Evolutionary conservation across 2,797 vertebrate genomes (phyloP), one percentile per base, ranked within the genome.

Genomic region (Thaleichthys pacificus): DNA sequence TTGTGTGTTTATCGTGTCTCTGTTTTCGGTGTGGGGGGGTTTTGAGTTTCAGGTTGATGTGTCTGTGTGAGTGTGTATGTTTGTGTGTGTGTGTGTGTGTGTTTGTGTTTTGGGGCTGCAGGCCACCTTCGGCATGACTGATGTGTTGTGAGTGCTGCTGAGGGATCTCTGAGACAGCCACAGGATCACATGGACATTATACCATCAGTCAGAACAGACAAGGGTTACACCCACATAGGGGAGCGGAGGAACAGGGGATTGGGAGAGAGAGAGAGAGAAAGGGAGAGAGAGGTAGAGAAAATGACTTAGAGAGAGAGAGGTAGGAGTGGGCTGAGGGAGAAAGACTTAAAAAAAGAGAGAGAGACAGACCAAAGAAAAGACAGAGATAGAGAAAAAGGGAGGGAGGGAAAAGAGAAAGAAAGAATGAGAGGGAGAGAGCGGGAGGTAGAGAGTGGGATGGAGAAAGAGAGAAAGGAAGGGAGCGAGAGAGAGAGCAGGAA

Each of bases 81-180:
- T 32, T 70, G 58, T 62, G 58, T 62, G 38, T 54, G 66, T 73
- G 26, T 56, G 66, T 75, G 76, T 77, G 73, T 67, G 38, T 66
- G 73, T 76, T 69, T 90, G 82, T 93, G 90, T 93, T 93, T 91
- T 93, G 90, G 80, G 90, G 87, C 92, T 92, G 86, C 80, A 24
- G 93, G 93, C 91, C 88, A 88, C 86, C 80, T 88, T 92, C 91
- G 89, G 82, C 78, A 87, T 93, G 90, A 93, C 85, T 87, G 91
- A 92, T 91, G 89, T 90, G 89, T 91, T 91, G 80, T 86, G 86
- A 89, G 80, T 75, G 62, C 65, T 66, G 83, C 76, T 90, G 91
- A 92, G 77, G 86, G 91, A 92, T 89, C 90, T 88, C 87, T 80
- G 81, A 87, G 87, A 87, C 84, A 84, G 84, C 73, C 70, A 70